Evolutionary conservation across 1,140 invertebrate genomes (phyloP).

Genomic region (Diabrotica virgifera): DNA sequence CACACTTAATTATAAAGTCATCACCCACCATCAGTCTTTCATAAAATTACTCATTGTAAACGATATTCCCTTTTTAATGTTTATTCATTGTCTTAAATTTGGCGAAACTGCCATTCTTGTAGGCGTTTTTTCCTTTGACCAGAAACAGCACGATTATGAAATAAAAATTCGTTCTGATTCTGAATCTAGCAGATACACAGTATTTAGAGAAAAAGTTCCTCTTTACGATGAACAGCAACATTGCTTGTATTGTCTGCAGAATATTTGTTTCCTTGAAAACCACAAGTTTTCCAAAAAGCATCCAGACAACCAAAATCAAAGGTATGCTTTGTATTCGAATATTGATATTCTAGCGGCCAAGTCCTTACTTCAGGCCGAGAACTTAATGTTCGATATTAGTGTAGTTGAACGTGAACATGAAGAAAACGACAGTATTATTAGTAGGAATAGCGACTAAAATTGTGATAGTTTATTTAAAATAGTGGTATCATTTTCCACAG

Average conservation of each 20-base stretch:
- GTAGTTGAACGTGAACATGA: not conserved
- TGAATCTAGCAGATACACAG: not conserved
- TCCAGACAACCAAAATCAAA: constrained; percentile 14
- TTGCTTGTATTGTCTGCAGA: constrained; percentile 18
- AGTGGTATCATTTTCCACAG: no score
- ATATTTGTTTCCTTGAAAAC: constrained; percentile 7
- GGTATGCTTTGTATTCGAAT: constrained; percentile 14
- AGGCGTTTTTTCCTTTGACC: constrained; percentile 11
- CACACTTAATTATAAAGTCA: constrained; percentile 12
- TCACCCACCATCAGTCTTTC: constrained; percentile 14
- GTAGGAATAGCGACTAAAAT: not conserved
- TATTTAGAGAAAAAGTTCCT: constrained; percentile 4
- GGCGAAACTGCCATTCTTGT: constrained; percentile 5
- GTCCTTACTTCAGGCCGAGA: constrained; percentile 5
- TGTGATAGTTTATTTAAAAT: no score
- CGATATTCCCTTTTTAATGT: constrained; percentile 13
- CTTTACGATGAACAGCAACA: constrained; percentile 15
- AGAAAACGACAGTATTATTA: not conserved
- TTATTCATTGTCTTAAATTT: constrained; percentile 8
- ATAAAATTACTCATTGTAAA: constrained; percentile 14
- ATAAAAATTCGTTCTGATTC: constrained; percentile 7
- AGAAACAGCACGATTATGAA: not conserved
- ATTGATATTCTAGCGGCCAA: not conserved
- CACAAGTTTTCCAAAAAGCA: constrained; percentile 11
- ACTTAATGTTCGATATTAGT: constrained; percentile 15